Evolutionary conservation across 1,140 invertebrate genomes (phyloP).

Genomic region (Bursaphelenchus mucronatus): DNA sequence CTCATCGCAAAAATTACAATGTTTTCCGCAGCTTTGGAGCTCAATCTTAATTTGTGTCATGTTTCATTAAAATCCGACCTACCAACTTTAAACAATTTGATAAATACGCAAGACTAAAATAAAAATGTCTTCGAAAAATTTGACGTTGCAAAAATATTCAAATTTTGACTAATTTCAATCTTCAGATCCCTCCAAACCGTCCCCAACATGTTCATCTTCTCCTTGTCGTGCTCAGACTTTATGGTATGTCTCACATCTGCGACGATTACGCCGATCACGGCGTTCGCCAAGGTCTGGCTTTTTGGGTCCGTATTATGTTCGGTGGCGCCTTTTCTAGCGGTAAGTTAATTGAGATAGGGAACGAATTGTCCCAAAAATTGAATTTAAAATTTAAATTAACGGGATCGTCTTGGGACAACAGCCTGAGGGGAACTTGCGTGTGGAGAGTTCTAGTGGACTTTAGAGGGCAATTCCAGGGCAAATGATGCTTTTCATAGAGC

Average conservation of each 20-base stretch:
- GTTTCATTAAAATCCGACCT: too few species aligned
- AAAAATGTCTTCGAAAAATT: background rate
- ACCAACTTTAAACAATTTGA: too few species aligned
- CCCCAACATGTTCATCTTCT: slow-evolving; percentile 59
- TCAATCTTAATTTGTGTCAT: too few species aligned
- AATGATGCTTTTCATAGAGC: too few species aligned
- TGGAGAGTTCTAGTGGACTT: too few species aligned
- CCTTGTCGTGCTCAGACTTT: slow-evolving; percentile 58
- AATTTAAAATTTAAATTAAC: too few species aligned
- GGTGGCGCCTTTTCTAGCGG: slow-evolving; percentile 10
- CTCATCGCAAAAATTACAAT: too few species aligned
- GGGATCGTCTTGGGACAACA: too few species aligned
- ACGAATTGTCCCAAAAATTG: too few species aligned
- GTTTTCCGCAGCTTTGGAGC: too few species aligned
- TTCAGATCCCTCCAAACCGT: slow-evolving; percentile 65
- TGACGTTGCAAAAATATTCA: background rate
- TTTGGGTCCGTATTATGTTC: slow-evolving; percentile 53
- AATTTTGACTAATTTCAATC: slow-evolving; percentile 55
- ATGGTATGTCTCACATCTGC: slow-evolving; percentile 56
- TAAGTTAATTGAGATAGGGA: background rate
- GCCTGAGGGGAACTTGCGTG: too few species aligned
- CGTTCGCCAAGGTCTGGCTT: slow-evolving; percentile 57
- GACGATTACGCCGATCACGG: slow-evolving; percentile 60
- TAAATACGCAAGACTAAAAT: background rate
- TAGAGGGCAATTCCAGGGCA: too few species aligned